Conservation (phyloP, 2,888 invertebrate genomes). For the Lysandra coridon region DNA sequence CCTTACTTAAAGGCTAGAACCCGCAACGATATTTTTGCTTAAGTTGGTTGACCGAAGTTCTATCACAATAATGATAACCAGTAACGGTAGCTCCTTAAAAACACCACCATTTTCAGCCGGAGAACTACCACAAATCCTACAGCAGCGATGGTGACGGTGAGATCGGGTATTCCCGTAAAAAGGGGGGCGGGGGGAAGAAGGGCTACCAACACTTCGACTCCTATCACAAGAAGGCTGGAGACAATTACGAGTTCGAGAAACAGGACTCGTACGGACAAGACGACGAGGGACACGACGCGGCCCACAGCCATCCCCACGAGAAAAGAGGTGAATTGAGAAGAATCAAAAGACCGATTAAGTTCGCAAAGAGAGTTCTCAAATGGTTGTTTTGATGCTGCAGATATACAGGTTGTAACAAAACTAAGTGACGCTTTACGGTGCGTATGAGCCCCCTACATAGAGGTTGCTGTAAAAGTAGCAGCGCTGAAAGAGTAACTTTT, state of each 20-base stretch:
- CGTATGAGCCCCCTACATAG: too few relatives aligned
- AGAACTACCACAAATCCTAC: conserved; percentile 80
- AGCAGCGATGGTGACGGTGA: conserved; percentile 83
- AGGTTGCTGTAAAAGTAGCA: too few relatives aligned
- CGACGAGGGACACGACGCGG: conserved; percentile 71
- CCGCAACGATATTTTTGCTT: not conserved
- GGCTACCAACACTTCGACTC: conserved; percentile 87
- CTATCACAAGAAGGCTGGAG: conserved; percentile 86
- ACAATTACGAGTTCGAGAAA: conserved; percentile 86
- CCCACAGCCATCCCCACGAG: conserved; percentile 64
- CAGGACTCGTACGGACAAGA: conserved; percentile 83
- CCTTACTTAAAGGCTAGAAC: too few relatives aligned
- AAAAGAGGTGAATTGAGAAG: conserved; percentile 59
- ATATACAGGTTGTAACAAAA: too few relatives aligned
- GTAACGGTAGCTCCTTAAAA: not conserved
- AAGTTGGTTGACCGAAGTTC: not conserved
- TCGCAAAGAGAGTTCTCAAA: conserved; percentile 52
- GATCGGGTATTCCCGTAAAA: conserved; percentile 83
- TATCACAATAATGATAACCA: not conserved
- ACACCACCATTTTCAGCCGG: conserved; percentile 48
- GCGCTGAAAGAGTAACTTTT: too few relatives aligned
- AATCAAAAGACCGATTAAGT: conserved; percentile 51
- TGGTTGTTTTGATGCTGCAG: conserved; percentile 50
- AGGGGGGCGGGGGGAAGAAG: conserved; percentile 83
- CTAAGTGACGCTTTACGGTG: too few relatives aligned